Base-by-base conservation (phyloP, 2,888 invertebrate genomes). In the Caenorhabditis angaria region DNA sequence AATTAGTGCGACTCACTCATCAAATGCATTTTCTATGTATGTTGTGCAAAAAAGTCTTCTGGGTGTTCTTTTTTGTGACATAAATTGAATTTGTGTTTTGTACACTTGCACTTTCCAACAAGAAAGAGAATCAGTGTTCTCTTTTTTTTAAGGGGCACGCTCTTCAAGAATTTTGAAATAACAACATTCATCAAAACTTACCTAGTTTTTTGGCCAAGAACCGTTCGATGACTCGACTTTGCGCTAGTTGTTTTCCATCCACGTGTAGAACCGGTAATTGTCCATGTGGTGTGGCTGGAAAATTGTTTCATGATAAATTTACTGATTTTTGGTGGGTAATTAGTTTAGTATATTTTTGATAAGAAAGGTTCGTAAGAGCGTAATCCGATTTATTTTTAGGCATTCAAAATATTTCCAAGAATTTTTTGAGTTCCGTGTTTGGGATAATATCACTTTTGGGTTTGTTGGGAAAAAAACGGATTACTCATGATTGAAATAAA, bases 191-290 rank as follows among this genome's bases (percentile, higher is more conserved):
- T n/a, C 41, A 18, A 28, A 1, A 64, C 71, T 61, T 32, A 79
- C 78, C 78, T 51, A 79, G 72, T 20, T 50, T 65, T 50, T 75
- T 76, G 12, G 69, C 80, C 53, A 80, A 64, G 65, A 70, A 80
- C 5, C 77, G 69, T 59, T 79, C 79, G 41, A 81, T 81, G 14
- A 70, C 75, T 1, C 81, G 65, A 25, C 76, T 75, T 58, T 81
- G 79, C 10, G 73, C 65, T 32, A 81, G 57, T 51, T 59, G 65
- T 50, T 72, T 70, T 14, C 77, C 79, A 54, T 81, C 78, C 6
- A 81, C 79, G 22, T 76, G 69, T 27, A 81, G 60, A 41, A 81
- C 74, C 28, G 81, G 81, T 41, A 81, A 61, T 41, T 81, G 76
- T 24, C 76, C 79, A 28, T 72, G 77, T 25, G 81, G 81, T 35